Percentiles rank a stretch among this genome's conserved stretches.
These are phyloP conservation scores for Stegodyphus dumicola DNA, from an alignment of 1,140 invertebrate genomes.

Conservation along the genomic window DNA sequence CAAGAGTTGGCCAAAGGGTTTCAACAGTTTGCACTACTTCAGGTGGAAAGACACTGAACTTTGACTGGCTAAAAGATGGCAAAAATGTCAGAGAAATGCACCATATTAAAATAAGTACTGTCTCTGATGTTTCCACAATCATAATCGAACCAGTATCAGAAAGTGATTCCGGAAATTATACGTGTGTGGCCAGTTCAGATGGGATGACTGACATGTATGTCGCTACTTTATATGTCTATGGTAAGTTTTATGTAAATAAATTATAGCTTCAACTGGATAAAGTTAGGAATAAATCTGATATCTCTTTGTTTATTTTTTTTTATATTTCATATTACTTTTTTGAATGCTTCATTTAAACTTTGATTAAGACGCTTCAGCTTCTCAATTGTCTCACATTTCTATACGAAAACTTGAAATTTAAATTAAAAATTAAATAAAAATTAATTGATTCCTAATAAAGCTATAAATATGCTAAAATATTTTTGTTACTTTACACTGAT, in stretches of 20 bases:
- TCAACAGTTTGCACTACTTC: slow-evolving; percentile 32
- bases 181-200: slow-evolving; percentile 36
- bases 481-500: no score
- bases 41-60: slow-evolving; percentile 32
- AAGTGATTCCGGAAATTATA: slow-evolving; percentile 49
- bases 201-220: slow-evolving; percentile 19
- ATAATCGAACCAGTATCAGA: slow-evolving; percentile 40
- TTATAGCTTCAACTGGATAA: no score
- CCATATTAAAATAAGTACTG: slow-evolving; percentile 18
- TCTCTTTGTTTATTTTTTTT: neutral
- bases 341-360: no score
- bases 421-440: no score
- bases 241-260: slow-evolving; percentile 21
- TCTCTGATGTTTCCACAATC: slow-evolving; percentile 41
- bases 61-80: slow-evolving; percentile 69
- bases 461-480: no score
- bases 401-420: no score
- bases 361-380: no score
- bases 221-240: slow-evolving; percentile 13
- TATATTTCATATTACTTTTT: neutral
- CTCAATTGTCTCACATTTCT: no score
- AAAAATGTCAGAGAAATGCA: slow-evolving; percentile 64
- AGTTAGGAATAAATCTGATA: no score
- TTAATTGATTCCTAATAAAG: no score
- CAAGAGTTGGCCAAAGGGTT: slow-evolving; percentile 31